These are phyloP conservation scores for Anas platyrhynchos DNA, from an alignment of 2,113 vertebrate species.

Conservation along the genomic window DNA sequence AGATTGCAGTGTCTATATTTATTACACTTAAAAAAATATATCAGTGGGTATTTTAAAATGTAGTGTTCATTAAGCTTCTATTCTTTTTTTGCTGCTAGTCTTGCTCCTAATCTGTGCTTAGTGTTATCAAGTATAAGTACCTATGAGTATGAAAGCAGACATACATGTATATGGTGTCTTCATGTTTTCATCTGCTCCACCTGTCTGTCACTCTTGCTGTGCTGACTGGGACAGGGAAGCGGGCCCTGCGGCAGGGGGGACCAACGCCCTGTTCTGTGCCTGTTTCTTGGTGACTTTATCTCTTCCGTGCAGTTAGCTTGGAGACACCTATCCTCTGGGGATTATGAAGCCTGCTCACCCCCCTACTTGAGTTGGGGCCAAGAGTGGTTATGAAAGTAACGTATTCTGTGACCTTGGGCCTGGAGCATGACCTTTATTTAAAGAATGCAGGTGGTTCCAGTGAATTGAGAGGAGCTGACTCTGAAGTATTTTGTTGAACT, in stretches of 20 bases:
- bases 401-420: background rate
- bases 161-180: rapidly evolving
- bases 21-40: background rate
- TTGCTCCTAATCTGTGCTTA: background rate
- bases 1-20: slow-evolving; percentile 12
- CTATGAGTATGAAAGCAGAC: background rate
- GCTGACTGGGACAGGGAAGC: background rate
- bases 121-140: background rate
- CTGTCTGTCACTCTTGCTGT: background rate
- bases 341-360: rapidly evolving
- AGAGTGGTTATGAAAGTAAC: background rate
- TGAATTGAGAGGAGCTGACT: background rate
- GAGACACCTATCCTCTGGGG: rapidly evolving
- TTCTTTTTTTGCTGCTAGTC: background rate
- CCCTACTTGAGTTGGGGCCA: background rate
- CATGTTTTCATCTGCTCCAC: background rate
- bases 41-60: background rate
- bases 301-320: background rate
- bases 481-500: background rate
- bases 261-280: background rate
- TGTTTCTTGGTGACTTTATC: background rate
- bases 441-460: background rate
- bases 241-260: background rate
- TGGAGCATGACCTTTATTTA: background rate
- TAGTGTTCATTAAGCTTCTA: slow-evolving; percentile 17